Base-by-base conservation (phyloP, 2,888 invertebrate species). In the Euphydryas editha region DNA sequence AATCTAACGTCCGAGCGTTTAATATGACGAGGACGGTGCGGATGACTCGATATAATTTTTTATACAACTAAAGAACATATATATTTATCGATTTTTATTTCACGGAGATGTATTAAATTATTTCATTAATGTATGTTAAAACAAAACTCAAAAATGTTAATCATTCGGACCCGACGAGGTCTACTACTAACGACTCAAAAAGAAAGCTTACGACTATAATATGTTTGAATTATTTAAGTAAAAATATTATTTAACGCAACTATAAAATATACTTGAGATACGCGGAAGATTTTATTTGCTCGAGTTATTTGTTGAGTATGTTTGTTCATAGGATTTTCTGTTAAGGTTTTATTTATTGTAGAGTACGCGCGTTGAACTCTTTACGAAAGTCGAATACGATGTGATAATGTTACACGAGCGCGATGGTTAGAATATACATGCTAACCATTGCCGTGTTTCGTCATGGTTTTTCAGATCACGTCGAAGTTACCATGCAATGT, bases 361-460 rank as follows among this genome's bases (percentile, higher is more conserved):
- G 73, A 74, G 73, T 73, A 80, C 85, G 85, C 88, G 84, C 89
- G 88, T 90, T 90, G 89, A 91, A 90, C 85, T 90, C 90, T 85
- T 84, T 84, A 84, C 72, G 81, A 86, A 86, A 85, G 85, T 85
- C 73, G 80, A 58, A 59, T 65, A 37, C 24, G 47, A 57, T 62
- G 18, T 37, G 56, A 10, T 51, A 39, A n/a, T 58, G 24, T 51
- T 37, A 61, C 46, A 42, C 36, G 37, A 51, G 39, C 18, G 59
- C 39, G 58, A 47, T 59, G 58, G 44, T 7, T 7, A 11, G 44
- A 24, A 7, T n/a, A 6, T 20, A 20, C 13, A 18, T 42, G 3
- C 15, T 18, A 11, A 51, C 44, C 54, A 63, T 69, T 63, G 57
- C 59, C 24, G 46, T 47, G 4, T 63, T 20, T 44, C 17, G 15